These are phyloP conservation scores for Schlechtendalia chinensis DNA, from an alignment of 1,140 invertebrate species.

Conservation along the genomic window DNA sequence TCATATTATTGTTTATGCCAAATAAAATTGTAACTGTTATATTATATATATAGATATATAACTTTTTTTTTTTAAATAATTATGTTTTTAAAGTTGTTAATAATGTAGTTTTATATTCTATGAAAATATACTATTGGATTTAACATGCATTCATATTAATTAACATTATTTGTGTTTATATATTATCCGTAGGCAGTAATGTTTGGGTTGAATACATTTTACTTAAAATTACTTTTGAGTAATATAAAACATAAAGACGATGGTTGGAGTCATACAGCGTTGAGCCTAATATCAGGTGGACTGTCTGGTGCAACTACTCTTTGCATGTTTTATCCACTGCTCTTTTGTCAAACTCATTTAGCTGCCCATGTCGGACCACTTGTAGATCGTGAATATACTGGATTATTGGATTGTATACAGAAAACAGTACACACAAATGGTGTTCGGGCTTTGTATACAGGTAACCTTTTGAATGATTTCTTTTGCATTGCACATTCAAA, in stretches of 20 bases:
- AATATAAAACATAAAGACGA: conserved; percentile 43
- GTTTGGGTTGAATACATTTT: conserved; percentile 45
- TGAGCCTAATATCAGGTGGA: conserved; percentile 36
- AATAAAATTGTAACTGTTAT: too few relatives aligned
- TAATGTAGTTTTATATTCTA: too few relatives aligned
- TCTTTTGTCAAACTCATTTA: conserved; percentile 45
- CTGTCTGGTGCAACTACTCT: conserved; percentile 29
- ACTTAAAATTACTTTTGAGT: conserved; percentile 34
- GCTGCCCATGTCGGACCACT: conserved; percentile 40
- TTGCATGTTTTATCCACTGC: conserved; percentile 39
- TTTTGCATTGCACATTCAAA: neutral
- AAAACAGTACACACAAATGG: conserved; percentile 42
- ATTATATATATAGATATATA: neutral
- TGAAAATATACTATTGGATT: neutral
- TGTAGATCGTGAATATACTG: conserved; percentile 45
- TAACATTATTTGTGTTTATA: neutral
- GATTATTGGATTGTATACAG: conserved; percentile 40
- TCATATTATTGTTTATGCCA: too few relatives aligned
- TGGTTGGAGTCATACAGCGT: conserved; percentile 27
- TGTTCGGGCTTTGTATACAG: conserved; percentile 40
- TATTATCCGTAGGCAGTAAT: conserved; percentile 23
- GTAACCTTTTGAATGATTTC: neutral
- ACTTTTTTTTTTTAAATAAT: neutral
- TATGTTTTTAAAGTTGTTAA: neutral
- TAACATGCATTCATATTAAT: too few relatives aligned